Evolutionary conservation across 2,797 vertebrate species (phyloP).

Genomic region (Alosa sapidissima): DNA sequence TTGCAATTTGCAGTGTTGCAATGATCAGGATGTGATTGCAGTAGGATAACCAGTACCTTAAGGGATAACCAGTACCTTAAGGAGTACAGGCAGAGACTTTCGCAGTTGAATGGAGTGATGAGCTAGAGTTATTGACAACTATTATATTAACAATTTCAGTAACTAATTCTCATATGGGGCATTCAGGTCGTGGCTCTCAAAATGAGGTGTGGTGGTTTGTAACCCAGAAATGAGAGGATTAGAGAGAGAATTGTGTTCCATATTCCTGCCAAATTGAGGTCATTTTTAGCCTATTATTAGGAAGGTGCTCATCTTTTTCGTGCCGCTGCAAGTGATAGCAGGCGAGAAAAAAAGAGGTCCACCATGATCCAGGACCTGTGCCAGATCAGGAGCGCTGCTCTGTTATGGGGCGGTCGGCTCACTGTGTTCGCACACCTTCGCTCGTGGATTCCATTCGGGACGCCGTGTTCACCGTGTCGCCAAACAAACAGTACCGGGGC

Average conservation of each 20-base stretch:
- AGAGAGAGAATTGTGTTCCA: neutral
- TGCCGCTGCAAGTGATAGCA: neutral
- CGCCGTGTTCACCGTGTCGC: conserved; percentile 80
- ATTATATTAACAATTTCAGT: neutral
- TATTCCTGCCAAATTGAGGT: neutral
- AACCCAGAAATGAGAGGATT: neutral
- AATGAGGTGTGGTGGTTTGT: neutral
- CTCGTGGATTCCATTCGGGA: conserved; percentile 83
- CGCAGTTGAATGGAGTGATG: neutral
- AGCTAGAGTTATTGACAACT: neutral
- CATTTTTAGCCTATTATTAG: conserved; percentile 11
- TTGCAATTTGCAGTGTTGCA: neutral
- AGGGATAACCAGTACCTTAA: neutral
- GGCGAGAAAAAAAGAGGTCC: neutral
- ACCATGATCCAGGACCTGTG: neutral
- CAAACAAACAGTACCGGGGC: conserved; percentile 81
- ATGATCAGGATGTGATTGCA: neutral
- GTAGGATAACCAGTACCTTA: neutral
- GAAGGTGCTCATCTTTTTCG: neutral
- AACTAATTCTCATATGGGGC: neutral
- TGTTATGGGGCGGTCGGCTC: neutral
- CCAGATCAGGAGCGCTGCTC: neutral
- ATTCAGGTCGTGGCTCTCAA: neutral
- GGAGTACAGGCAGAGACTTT: neutral
- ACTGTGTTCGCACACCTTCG: conserved; percentile 66